These are phyloP conservation scores for Siniperca obscura DNA, from an alignment of 2,797 vertebrate species.

Conservation along the genomic window DNA sequence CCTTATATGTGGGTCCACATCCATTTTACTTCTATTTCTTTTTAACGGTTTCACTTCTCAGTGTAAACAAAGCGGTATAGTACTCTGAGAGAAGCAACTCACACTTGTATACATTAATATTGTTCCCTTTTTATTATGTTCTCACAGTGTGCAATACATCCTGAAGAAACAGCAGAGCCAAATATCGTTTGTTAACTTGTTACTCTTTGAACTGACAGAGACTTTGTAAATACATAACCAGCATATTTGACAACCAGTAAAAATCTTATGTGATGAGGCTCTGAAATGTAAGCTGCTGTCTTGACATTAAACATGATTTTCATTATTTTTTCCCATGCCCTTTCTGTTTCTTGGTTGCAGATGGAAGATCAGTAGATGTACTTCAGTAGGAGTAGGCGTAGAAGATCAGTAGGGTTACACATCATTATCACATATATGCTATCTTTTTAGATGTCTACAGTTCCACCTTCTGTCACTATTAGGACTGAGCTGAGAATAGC, in stretches of 20 bases:
- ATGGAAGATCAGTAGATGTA: conserved; percentile 31
- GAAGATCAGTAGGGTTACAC: conserved; percentile 41
- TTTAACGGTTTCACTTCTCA: conserved; percentile 8
- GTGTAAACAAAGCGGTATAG: not conserved
- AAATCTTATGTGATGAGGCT: conserved; percentile 4
- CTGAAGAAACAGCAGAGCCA: conserved; percentile 21
- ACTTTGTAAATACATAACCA: conserved; percentile 21
- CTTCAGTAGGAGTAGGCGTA: conserved; percentile 31
- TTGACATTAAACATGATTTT: conserved; percentile 19
- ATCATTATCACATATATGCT: conserved; percentile 48
- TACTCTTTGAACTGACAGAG: conserved; percentile 25
- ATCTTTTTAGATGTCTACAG: conserved; percentile 21
- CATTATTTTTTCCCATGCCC: not conserved
- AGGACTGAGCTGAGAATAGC: not conserved
- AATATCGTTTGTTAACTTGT: conserved; percentile 17
- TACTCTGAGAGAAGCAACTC: not conserved
- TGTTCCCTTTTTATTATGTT: not conserved
- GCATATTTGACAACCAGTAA: conserved; percentile 21
- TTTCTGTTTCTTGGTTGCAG: conserved; percentile 13
- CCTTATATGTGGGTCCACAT: conserved; percentile 5
- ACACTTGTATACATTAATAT: not conserved
- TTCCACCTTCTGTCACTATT: not conserved
- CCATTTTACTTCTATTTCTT: conserved; percentile 19
- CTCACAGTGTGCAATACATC: not conserved
- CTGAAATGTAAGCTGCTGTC: conserved; percentile 23